A percentile compares a stretch with the other conserved stretches of the same genome.
Conservation (phyloP, 2,888 invertebrate genomes). For the Eledona agricola region DNA sequence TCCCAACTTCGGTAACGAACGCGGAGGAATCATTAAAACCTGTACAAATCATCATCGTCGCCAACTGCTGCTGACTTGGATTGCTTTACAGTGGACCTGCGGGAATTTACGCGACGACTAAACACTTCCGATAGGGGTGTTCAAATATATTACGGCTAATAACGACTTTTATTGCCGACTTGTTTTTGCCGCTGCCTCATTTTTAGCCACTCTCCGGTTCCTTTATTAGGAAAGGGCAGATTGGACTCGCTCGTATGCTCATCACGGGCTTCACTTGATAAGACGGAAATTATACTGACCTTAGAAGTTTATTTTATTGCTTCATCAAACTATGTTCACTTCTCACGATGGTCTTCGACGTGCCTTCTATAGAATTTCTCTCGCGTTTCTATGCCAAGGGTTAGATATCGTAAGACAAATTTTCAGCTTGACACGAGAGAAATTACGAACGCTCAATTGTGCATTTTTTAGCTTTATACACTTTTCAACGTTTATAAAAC, state of each 20-base stretch:
- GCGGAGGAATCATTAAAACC: conserved; percentile 56
- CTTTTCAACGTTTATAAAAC: no score
- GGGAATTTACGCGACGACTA: conserved; percentile 56
- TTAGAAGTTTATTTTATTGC: conserved; percentile 26
- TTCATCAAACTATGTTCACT: no score
- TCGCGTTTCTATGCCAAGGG: no score
- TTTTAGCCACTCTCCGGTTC: conserved; percentile 36
- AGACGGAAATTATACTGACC: conserved; percentile 29
- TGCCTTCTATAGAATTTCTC: no score
- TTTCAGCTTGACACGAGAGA: no score
- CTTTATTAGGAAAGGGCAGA: conserved; percentile 29
- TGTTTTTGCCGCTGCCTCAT: conserved; percentile 44
- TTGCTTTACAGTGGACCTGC: conserved; percentile 57
- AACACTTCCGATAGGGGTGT: conserved; percentile 53
- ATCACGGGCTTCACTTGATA: conserved; percentile 27
- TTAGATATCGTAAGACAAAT: no score
- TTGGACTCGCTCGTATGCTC: conserved; percentile 28
- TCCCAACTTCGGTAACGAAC: conserved; percentile 20
- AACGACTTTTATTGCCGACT: conserved; percentile 50
- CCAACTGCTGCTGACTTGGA: conserved; percentile 61
- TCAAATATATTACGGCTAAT: conserved; percentile 49
- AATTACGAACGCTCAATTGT: no score
- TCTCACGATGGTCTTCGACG: no score
- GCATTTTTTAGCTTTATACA: no score
- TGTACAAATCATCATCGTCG: conserved; percentile 59